phyloP scores from a whole-genome alignment of 2,888 invertebrate genomes.

The Pantelozetes paolii region DNA sequence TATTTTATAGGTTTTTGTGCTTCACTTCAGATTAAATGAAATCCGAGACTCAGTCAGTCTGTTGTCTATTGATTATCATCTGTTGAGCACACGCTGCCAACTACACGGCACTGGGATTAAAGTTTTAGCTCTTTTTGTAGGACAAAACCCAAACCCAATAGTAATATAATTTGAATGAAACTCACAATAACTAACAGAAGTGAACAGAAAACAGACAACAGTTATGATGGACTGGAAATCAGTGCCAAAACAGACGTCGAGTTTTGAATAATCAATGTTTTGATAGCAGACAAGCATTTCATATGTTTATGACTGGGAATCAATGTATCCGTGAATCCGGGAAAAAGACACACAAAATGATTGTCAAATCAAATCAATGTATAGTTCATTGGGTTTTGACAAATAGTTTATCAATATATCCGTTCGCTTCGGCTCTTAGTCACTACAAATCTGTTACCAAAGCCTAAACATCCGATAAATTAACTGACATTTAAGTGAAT shows the following conservation, averaged over 20 bases:
- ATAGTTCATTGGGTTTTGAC: neutral
- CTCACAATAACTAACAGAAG: neutral
- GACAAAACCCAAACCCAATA: neutral
- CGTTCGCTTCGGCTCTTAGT: neutral
- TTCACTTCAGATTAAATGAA: neutral
- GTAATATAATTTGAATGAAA: neutral
- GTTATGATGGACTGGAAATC: neutral
- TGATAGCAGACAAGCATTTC: neutral
- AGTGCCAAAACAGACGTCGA: slow-evolving; percentile 3
- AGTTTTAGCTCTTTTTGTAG: slow-evolving; percentile 7
- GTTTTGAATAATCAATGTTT: slow-evolving; percentile 29
- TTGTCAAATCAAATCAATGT: slow-evolving; percentile 10
- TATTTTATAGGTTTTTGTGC: neutral
- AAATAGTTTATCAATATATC: neutral
- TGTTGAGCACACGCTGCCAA: slow-evolving; percentile 8
- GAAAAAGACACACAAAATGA: slow-evolving; percentile 12
- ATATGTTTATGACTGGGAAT: neutral
- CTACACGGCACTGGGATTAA: slow-evolving; percentile 1
- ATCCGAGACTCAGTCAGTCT: neutral
- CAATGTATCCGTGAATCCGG: slow-evolving; percentile 24
- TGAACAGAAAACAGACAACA: neutral
- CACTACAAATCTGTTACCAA: neutral
- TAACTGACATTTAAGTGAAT: neutral
- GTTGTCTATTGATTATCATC: slow-evolving; percentile 10
- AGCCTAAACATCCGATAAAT: neutral